Evolutionary conservation across 2,888 invertebrate species (phyloP), one percentile per base, ranked within the genome.

Genomic region (Spodoptera exigua): DNA sequence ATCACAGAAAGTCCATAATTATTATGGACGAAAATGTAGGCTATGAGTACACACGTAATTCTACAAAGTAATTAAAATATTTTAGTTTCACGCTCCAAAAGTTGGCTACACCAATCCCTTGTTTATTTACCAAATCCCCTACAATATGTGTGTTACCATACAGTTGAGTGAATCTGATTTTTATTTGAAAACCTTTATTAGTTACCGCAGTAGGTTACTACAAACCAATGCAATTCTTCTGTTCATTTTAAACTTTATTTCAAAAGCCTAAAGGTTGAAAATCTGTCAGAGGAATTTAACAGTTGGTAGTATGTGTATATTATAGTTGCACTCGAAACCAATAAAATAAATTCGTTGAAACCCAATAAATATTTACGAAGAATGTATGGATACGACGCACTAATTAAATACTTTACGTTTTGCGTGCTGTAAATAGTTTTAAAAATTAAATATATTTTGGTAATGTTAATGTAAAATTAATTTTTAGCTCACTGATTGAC

Each of bases 321-420:
- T 5, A 5, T 27, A 9, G 4, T 27, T 1, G 7, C 9, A 9
- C 1, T 9, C 46, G 45, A 34, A 53, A 65, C 13, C 59, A 65
- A 65, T 68, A 68, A 70, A 64, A 68, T 68, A 68, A 65, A 70
- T 70, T 67, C 53, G 41, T 45, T 66, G 37, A 21, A 45, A 49
- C 39, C 55, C 40, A 65, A 64, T 53, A 49, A 71, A 70, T 67
- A 75, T 66, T 57, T 55, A 56, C 47, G 27, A 40, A 43, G 7
- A 48, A 32, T 18, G 45, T 41, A 14, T 53, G 17, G 48, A 41
- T 36, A 53, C 48, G 62, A 48, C 37, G n/a, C n/a, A 44, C 36
- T 52, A 49, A 70, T 62, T 57, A 54, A 61, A 57, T 48, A 17
- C 40, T 48, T 17, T 40, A 43, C 46, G 36, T 61, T 61, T 57